Conservation (phyloP, 92 coral and sea anemone genomes). For the Phenganax stokvisi region DNA sequence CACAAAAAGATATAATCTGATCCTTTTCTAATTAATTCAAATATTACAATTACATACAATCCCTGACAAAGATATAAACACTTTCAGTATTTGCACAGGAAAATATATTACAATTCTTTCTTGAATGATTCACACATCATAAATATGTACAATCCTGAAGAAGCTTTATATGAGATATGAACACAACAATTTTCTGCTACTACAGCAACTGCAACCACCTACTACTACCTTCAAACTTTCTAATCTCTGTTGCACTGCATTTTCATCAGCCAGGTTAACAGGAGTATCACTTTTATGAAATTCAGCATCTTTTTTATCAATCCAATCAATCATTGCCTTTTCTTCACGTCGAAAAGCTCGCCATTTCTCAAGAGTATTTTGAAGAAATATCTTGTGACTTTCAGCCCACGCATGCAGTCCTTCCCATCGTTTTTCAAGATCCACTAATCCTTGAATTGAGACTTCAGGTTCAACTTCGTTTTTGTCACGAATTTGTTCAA, state of each 20-base stretch:
- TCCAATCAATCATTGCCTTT: conserved; percentile 10
- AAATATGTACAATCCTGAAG: too few relatives aligned
- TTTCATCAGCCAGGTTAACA: conserved; percentile 24
- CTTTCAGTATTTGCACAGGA: too few relatives aligned
- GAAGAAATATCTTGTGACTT: neutral
- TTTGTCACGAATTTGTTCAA: conserved; percentile 18
- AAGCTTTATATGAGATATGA: too few relatives aligned
- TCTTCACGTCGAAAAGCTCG: conserved; percentile 12
- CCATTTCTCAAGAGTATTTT: conserved; percentile 17
- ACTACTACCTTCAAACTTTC: neutral
- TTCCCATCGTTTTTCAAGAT: conserved; percentile 26
- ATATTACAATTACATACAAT: too few relatives aligned
- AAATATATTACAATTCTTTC: too few relatives aligned
- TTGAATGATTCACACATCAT: too few relatives aligned
- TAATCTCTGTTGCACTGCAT: conserved; percentile 21
- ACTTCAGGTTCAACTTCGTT: conserved; percentile 18
- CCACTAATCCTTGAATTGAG: conserved; percentile 1
- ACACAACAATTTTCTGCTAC: neutral
- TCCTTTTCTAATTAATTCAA: too few relatives aligned
- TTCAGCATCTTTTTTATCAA: conserved; percentile 11
- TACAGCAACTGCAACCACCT: neutral
- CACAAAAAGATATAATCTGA: too few relatives aligned
- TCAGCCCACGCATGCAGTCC: conserved; percentile 9
- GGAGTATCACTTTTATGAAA: conserved; percentile 1
- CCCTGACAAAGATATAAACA: too few relatives aligned